phyloP scores from a whole-genome alignment of 2,888 invertebrate genomes.

The Dorcus parallelipipedus region DNA sequence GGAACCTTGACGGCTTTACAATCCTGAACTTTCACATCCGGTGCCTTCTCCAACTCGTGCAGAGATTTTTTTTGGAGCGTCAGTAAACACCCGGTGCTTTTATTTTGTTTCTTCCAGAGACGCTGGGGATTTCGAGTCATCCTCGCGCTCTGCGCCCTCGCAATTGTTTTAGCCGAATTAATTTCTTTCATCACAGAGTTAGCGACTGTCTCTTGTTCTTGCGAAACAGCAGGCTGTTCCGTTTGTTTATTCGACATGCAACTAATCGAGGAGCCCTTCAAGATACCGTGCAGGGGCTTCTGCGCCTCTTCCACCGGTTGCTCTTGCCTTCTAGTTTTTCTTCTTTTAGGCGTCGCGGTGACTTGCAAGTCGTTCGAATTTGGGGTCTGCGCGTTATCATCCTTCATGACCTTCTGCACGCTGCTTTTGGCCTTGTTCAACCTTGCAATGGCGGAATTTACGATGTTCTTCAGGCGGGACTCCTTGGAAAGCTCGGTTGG shows the following conservation, averaged over 20 bases:
- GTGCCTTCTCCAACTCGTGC: not conserved
- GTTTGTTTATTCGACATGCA: no score
- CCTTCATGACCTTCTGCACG: slow-evolving; percentile 8
- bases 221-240: no score
- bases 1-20: not conserved
- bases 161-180: not conserved
- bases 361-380: not conserved
- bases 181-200: not conserved
- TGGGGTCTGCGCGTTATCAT: not conserved
- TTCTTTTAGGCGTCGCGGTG: not conserved
- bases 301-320: no score
- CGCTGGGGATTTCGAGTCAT: not conserved
- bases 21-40: not conserved
- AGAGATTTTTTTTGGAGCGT: no score
- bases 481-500: not conserved
- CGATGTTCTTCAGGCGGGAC: not conserved
- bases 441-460: slow-evolving; percentile 3
- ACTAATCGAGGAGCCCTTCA: no score
- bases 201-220: not conserved
- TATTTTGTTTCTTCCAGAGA: no score
- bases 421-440: slow-evolving; percentile 5
- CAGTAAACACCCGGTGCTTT: no score
- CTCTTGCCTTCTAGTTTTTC: not conserved
- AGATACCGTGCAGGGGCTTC: no score
- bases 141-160: not conserved